A percentile compares a stretch with the other conserved stretches of the same genome.
These are phyloP conservation scores for Meteorus cinctellus DNA, from an alignment of 2,888 invertebrate genomes.

Conservation along the genomic window DNA sequence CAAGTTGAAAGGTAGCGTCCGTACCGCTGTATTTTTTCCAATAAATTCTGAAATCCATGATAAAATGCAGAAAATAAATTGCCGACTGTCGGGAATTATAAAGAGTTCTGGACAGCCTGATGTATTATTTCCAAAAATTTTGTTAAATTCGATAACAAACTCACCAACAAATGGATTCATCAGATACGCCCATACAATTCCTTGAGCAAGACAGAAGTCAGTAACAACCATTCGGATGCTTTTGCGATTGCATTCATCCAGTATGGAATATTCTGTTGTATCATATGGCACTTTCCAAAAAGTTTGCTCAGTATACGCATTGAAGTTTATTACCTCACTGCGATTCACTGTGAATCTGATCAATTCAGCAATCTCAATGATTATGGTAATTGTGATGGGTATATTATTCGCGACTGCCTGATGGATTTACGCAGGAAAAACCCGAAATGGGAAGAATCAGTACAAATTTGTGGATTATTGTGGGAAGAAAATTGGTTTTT, in stretches of 20 bases:
- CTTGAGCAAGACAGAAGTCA: not conserved
- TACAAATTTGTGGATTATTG: not conserved
- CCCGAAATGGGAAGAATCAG: not conserved
- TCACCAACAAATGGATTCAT: not conserved
- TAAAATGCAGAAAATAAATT: not conserved
- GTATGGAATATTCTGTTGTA: constrained; percentile 46
- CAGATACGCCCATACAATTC: not conserved
- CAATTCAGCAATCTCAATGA: constrained; percentile 51
- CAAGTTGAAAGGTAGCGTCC: constrained; percentile 56
- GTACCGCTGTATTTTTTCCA: constrained; percentile 53
- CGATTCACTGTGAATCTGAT: constrained; percentile 50
- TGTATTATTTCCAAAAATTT: not conserved
- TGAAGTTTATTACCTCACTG: constrained; percentile 52
- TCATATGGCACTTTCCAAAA: constrained; percentile 54
- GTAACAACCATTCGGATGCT: not conserved
- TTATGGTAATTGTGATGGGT: constrained; percentile 49
- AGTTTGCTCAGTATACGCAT: constrained; percentile 50
- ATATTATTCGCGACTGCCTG: constrained; percentile 51
- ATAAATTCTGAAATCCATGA: constrained; percentile 47
- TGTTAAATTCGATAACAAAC: not conserved
- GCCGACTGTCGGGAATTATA: too few relatives aligned
- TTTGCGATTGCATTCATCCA: constrained; percentile 30
- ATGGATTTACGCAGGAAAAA: not conserved
- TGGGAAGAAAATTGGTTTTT: not conserved
- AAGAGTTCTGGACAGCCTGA: too few relatives aligned